Percentiles rank a stretch among this genome's conserved stretches.
These are phyloP conservation scores for Tridacna crocea DNA, from an alignment of 2,888 invertebrate genomes.

Conservation along the genomic window DNA sequence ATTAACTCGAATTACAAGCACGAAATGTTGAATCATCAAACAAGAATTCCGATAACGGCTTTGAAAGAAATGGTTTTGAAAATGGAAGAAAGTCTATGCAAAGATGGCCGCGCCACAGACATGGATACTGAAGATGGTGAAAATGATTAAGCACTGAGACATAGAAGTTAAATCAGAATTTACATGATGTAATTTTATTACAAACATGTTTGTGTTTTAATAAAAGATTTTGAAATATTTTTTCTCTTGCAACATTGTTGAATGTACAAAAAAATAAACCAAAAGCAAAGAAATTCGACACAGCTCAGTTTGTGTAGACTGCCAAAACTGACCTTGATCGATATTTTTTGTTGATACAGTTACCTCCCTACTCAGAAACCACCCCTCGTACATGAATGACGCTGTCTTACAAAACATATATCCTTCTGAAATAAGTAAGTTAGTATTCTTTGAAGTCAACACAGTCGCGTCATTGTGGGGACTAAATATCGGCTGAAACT, in stretches of 20 bases:
- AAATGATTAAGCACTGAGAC: not conserved
- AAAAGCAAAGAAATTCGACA: not conserved
- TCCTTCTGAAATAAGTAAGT: too few relatives aligned
- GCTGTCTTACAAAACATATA: too few relatives aligned
- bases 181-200: not conserved
- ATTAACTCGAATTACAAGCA: conserved; percentile 64
- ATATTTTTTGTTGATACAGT: too few relatives aligned
- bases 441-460: too few relatives aligned
- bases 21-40: conserved; percentile 42
- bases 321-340: too few relatives aligned
- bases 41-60: conserved; percentile 33
- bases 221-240: not conserved
- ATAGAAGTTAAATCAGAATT: not conserved
- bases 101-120: not conserved
- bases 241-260: too few relatives aligned
- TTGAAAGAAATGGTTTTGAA: conserved; percentile 37
- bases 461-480: too few relatives aligned
- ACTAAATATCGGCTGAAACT: too few relatives aligned
- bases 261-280: not conserved
- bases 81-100: conserved; percentile 42
- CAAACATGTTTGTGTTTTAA: not conserved
- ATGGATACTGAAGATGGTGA: not conserved
- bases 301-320: too few relatives aligned
- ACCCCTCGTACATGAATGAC: too few relatives aligned
- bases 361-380: too few relatives aligned